Conservation (phyloP, 2,113 vertebrate species). For the Gallinago jamesoni region DNA sequence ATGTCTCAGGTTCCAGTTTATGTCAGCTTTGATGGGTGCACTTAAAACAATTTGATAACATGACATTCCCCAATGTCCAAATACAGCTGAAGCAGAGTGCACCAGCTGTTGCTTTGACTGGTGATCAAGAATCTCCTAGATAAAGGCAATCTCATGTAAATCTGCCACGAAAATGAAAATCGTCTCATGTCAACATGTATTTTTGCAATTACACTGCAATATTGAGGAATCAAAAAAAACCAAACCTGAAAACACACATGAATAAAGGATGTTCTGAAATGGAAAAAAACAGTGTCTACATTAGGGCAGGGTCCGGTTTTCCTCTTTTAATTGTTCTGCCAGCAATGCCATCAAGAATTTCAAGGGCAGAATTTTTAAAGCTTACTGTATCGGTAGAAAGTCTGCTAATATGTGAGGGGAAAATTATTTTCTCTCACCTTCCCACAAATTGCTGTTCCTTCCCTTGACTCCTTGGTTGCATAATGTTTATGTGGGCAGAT, state of each 20-base stretch:
- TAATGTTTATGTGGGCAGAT: slow-evolving; percentile 41
- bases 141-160: slow-evolving; percentile 62
- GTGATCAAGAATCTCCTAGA: slow-evolving; percentile 47
- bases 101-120: slow-evolving; percentile 63
- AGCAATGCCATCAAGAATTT: neutral
- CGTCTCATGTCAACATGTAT: neutral
- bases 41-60: slow-evolving; percentile 56
- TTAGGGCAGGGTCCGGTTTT: neutral
- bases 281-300: neutral
- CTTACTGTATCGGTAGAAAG: neutral
- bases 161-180: slow-evolving; percentile 57
- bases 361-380: neutral
- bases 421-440: slow-evolving; percentile 30
- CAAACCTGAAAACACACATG: neutral
- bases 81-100: slow-evolving; percentile 38
- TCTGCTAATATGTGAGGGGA: neutral
- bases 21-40: slow-evolving; percentile 35
- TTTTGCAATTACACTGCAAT: slow-evolving; percentile 24
- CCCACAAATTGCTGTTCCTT: neutral
- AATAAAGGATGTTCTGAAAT: neutral
- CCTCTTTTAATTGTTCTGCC: neutral
- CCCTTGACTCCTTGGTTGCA: slow-evolving; percentile 1
- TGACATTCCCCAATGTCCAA: slow-evolving; percentile 51
- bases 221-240: neutral
- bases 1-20: slow-evolving; percentile 7